Evolutionary conservation across 2,113 vertebrate species (phyloP), one percentile per base, ranked within the genome.

Genomic region (Alligator sinensis): DNA sequence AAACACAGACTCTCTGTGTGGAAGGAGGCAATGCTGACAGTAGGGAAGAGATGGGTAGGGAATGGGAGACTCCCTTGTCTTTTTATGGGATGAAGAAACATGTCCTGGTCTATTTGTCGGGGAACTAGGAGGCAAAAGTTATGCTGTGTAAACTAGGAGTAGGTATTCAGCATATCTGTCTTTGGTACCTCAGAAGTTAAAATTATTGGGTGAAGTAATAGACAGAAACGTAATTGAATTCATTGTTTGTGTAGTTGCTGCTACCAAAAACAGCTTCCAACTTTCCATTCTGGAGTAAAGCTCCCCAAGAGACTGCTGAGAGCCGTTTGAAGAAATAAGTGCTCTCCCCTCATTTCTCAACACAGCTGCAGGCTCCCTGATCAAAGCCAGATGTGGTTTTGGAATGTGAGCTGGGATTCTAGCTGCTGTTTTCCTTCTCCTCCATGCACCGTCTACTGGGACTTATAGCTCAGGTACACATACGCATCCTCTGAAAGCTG

Each of bases 301-400:
- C 61, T 76, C 90, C 75, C 28, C 81, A 70, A 75, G 12, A 82
- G 63, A 54, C 14, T 13, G 21, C 13, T 11, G 27, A 0, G 0
- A 81, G 87, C 76, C 84, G 68, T 77, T 81, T 72, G 34, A 24
- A 90, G 28, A 59, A 59, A 30, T 1, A 18, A 21, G 72, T 62
- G 76, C 62, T 47, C 77, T 80, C 61, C 64, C 59, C 1, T 2
- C 55, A 78, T 86, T 92, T 68, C 87, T 87, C 78, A 72, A 62
- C 66, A 58, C 95, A 94, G 92, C 95, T 96, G 89, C 77, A 86
- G 82, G 79, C 62, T 89, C 62, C 85, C 55, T 47, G 60, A 93
- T 89, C 62, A 82, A 84, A 91, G 66, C 70, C 89, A 91, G 93
- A 77, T 89, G 83, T 68, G n/a, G 19, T 62, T 91, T 75, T 81